A percentile compares a stretch with the other conserved stretches of the same genome.
Evolutionary conservation across 2,113 vertebrate species (phyloP).

Genomic region (Crypturellus undulatus): DNA sequence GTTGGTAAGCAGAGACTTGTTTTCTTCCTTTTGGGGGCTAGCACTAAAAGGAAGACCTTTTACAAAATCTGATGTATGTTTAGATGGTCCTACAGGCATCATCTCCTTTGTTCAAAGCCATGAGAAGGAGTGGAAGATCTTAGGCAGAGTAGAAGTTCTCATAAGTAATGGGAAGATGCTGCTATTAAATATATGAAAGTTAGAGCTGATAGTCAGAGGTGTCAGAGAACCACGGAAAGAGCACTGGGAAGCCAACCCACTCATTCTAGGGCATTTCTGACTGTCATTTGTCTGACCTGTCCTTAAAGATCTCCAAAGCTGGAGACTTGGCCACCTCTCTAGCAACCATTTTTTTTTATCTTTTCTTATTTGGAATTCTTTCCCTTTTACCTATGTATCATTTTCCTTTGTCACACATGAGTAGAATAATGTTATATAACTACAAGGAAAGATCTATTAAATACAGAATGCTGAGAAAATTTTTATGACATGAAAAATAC

Average conservation of each 20-base stretch:
- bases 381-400: background rate
- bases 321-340: background rate
- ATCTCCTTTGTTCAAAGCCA: background rate
- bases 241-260: background rate
- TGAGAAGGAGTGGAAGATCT: background rate
- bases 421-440: too few species aligned
- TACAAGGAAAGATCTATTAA: background rate
- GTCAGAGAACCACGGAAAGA: background rate
- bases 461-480: background rate
- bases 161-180: background rate
- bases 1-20: background rate
- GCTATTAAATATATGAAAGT: background rate
- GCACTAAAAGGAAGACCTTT: background rate
- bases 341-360: background rate
- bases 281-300: background rate
- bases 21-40: background rate
- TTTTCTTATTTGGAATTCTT: background rate
- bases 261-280: background rate
- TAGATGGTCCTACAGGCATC: background rate
- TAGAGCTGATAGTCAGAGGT: background rate
- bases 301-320: background rate
- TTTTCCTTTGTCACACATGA: background rate
- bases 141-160: background rate
- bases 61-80: background rate
- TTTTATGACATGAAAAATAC: background rate